Evolutionary conservation across 2,113 vertebrate species (phyloP), one percentile per base, ranked within the genome.

Genomic region (Labeo rohita): DNA sequence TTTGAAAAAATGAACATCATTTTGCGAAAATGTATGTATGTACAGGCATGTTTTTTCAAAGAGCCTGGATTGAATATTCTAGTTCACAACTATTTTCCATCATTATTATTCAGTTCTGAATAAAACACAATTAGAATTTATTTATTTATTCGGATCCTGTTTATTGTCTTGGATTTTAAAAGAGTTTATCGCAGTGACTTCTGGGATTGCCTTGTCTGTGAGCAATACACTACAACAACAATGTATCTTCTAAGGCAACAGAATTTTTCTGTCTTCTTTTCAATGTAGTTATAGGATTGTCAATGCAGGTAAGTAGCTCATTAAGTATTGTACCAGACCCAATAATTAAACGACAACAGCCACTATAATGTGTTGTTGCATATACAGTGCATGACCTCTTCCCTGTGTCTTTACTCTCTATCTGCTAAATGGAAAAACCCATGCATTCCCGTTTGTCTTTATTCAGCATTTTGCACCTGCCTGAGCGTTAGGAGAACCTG

Each of bases 401-500:
- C 7, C 72, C 2, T n/a, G 11, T 49, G 23, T 12, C 72, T 49
- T 15, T 77, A 16, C 23, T 49, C 21, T 80, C 36, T 61, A 65
- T 66, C 39, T 49, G 23, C n/a, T 50, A 65, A 47, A 81, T 66
- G 59, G 59, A 63, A 81, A 59, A 63, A 47, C 2, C 10, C 72
- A 74, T 74, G 72, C 49, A 21, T n/a, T 47, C 21, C 86, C 89
- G 85, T 92, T 89, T 87, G 85, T 82, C 81, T 90, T 88, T 84
- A 90, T 92, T 94, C 89, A 91, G 86, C 80, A 90, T 89, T 91
- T 84, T 89, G 80, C 85, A 90, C 89, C 88, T 93, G 91, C 80
- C 90, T 76, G 61, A 68, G 81, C 85, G 63, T 88, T 45, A 88
- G 82, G 74, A 87, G 54, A 66, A 23, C 18, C 73, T 28, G 13